Evolutionary conservation across 2,797 vertebrate species (phyloP).

Genomic region (Momotus momota): DNA sequence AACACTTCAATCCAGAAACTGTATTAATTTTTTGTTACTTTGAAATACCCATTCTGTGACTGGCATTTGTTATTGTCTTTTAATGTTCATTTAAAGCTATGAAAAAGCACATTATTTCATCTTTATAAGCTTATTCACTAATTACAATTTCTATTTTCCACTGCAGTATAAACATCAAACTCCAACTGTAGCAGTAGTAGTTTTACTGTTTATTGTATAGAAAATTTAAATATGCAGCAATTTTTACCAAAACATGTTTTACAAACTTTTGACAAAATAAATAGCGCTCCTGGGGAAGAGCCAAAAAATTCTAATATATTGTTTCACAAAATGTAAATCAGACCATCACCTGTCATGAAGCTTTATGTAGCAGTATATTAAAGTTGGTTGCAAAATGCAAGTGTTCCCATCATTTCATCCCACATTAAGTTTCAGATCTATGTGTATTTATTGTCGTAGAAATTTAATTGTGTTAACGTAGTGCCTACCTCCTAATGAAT

Average conservation of each 20-base stretch:
- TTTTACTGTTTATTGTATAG: background rate
- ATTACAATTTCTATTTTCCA: background rate
- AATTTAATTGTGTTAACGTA: conserved; percentile 45
- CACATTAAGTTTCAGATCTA: background rate
- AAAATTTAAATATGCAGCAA: background rate
- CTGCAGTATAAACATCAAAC: background rate
- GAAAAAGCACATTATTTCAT: background rate
- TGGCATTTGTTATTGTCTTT: background rate
- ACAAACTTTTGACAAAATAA: background rate
- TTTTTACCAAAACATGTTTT: background rate
- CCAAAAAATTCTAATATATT: background rate
- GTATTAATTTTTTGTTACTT: background rate
- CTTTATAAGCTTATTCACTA: background rate
- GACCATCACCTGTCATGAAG: background rate
- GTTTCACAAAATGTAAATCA: background rate
- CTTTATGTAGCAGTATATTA: background rate
- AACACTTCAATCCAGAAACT: background rate
- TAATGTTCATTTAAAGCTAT: background rate
- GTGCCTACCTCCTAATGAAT: conserved; percentile 32
- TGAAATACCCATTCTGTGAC: background rate
- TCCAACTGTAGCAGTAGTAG: background rate
- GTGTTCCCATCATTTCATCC: background rate
- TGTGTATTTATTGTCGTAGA: conserved; percentile 7
- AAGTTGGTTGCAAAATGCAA: background rate
- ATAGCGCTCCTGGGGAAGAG: background rate